These are phyloP conservation scores for Erythrocercus mccallii DNA, from an alignment of 2,113 vertebrate species.

Conservation along the genomic window DNA sequence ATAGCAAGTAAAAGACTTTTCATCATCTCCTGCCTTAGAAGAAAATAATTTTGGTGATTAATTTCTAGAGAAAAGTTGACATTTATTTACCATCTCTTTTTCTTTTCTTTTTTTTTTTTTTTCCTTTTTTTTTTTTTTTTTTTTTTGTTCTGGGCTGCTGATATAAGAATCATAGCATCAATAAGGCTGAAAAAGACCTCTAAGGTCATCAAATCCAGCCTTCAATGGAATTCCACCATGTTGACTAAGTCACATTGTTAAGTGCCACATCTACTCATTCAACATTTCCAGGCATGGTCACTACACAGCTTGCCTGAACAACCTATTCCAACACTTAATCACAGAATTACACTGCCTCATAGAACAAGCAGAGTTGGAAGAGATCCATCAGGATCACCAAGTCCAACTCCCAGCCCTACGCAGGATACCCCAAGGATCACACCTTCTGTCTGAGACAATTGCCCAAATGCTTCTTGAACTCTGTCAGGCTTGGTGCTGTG, in stretches of 20 bases:
- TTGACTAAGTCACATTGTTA: neutral
- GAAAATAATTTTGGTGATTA: neutral
- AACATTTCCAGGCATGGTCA: neutral
- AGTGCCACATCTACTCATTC: neutral
- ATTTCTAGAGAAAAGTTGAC: neutral
- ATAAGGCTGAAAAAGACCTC: neutral
- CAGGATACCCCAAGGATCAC: neutral
- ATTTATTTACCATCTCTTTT: neutral
- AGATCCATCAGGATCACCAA: no score
- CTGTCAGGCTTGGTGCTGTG: neutral
- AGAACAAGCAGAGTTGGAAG: neutral
- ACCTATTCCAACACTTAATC: neutral
- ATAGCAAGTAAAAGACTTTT: neutral
- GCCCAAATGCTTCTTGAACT: neutral
- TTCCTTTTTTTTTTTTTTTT: neutral
- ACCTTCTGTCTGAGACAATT: accelerated
- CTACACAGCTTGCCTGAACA: accelerated
- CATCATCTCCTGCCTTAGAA: neutral
- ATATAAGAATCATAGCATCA: neutral
- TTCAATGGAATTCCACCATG: neutral
- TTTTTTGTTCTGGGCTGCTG: neutral
- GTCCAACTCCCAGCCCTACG: accelerated
- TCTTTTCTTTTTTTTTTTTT: no score
- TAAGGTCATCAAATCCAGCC: neutral
- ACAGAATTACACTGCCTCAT: neutral